Conservation (phyloP, 2,888 invertebrate genomes). For the Plusia festucae region DNA sequence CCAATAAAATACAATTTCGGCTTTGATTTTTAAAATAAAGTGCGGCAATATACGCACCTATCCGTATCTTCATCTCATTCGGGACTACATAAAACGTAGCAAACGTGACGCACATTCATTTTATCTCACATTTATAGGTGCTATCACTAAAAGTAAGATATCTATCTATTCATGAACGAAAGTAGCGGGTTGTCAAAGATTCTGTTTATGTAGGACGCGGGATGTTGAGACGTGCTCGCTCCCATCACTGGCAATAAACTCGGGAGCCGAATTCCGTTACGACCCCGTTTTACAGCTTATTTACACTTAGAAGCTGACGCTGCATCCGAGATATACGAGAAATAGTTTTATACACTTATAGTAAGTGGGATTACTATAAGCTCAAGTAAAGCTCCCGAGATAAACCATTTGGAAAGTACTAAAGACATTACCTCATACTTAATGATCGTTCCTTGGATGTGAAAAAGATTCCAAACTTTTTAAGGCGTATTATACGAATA, state of each 20-base stretch:
- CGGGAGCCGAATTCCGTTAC: slow-evolving; percentile 62
- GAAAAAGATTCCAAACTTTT: neutral
- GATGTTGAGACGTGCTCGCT: slow-evolving; percentile 55
- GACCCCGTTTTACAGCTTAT: slow-evolving; percentile 64
- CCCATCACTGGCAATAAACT: slow-evolving; percentile 63
- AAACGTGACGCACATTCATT: slow-evolving; percentile 12
- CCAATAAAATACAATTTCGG: neutral
- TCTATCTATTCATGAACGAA: slow-evolving; percentile 30
- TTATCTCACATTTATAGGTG: slow-evolving; percentile 15
- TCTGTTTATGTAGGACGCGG: slow-evolving; percentile 44
- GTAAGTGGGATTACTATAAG: slow-evolving; percentile 28
- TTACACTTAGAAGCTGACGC: slow-evolving; percentile 43
- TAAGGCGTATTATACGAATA: neutral
- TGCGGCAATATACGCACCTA: slow-evolving; percentile 8
- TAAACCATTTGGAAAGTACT: slow-evolving; percentile 8
- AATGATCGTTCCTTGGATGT: slow-evolving; percentile 1
- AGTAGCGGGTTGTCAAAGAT: slow-evolving; percentile 28
- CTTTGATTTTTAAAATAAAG: neutral
- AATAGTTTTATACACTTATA: slow-evolving; percentile 18
- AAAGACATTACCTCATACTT: slow-evolving; percentile 2
- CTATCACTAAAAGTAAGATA: slow-evolving; percentile 14
- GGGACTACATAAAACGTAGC: neutral
- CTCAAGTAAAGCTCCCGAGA: slow-evolving; percentile 5
- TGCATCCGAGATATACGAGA: slow-evolving; percentile 29
- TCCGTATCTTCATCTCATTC: neutral